A percentile compares a stretch with the other conserved stretches of the same genome.
Conservation (phyloP, 2,113 vertebrate genomes). For the Siniperca chuatsi region DNA sequence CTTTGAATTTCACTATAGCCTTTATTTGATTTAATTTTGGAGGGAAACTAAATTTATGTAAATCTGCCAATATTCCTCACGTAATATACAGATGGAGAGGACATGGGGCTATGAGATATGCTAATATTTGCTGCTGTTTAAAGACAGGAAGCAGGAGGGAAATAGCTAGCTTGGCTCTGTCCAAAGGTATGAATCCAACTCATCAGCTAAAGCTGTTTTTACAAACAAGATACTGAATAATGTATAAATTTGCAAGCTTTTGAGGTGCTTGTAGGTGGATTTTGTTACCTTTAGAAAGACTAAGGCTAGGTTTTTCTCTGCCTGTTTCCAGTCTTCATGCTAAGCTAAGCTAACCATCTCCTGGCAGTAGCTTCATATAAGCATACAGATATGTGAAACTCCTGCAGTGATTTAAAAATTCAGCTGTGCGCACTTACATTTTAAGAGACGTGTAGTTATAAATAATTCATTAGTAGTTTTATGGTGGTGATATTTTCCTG, state of each 20-base stretch:
- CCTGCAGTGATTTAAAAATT: not conserved
- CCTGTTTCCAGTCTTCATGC: not conserved
- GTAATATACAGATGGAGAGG: conserved; percentile 42
- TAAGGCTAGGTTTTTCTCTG: not conserved
- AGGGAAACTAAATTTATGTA: conserved; percentile 54
- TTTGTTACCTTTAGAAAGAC: not conserved
- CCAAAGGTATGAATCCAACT: not conserved
- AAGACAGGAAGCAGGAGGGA: not conserved
- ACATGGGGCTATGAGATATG: conserved; percentile 38
- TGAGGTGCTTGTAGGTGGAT: not conserved
- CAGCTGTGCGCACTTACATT: not conserved
- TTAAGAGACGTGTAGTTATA: not conserved
- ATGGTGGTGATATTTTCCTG: not conserved
- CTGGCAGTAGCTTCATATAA: not conserved
- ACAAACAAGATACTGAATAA: not conserved
- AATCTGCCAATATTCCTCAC: conserved; percentile 47
- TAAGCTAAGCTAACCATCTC: not conserved
- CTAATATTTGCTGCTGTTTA: conserved; percentile 41
- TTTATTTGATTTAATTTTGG: conserved; percentile 42
- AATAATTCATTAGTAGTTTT: conserved; percentile 1
- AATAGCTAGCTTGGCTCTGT: not conserved
- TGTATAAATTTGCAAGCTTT: not conserved
- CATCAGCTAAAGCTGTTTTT: not conserved
- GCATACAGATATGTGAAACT: not conserved
- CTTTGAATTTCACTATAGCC: conserved; percentile 20